Evolutionary conservation across 2,797 vertebrate species (phyloP).

Genomic region (Crypturellus tataupa): DNA sequence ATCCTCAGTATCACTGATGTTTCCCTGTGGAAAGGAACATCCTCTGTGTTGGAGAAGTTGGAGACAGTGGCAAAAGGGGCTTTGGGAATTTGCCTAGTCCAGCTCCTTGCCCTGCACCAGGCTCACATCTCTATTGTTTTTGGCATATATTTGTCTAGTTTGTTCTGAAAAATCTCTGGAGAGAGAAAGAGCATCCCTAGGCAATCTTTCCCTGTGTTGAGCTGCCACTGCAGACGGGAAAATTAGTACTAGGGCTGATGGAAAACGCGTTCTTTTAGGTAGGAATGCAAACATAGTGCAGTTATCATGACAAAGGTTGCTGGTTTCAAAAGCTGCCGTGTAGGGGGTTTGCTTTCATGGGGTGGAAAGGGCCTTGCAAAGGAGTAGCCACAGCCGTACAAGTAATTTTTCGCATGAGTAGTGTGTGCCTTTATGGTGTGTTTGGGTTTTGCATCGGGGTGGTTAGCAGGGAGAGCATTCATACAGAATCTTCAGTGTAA

Average conservation of each 20-base stretch:
- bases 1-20: neutral
- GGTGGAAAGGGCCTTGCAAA: neutral
- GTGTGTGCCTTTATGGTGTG: neutral
- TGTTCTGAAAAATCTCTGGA: neutral
- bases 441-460: neutral
- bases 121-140: neutral
- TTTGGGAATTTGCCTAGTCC: neutral
- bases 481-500: neutral
- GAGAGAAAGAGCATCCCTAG: neutral
- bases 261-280: neutral
- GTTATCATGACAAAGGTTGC: neutral
- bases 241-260: neutral
- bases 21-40: rapidly evolving
- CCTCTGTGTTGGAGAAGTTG: neutral
- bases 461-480: neutral
- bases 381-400: neutral
- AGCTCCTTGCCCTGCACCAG: neutral
- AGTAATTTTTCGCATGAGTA: neutral
- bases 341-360: neutral
- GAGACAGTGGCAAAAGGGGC: neutral
- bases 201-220: neutral
- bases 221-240: neutral
- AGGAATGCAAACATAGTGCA: neutral
- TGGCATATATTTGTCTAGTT: neutral
- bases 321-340: neutral